Percentiles rank a stretch among this genome's conserved stretches.
Conservation (phyloP, 2,888 invertebrate species). For the Leptopterna dolabrata region DNA sequence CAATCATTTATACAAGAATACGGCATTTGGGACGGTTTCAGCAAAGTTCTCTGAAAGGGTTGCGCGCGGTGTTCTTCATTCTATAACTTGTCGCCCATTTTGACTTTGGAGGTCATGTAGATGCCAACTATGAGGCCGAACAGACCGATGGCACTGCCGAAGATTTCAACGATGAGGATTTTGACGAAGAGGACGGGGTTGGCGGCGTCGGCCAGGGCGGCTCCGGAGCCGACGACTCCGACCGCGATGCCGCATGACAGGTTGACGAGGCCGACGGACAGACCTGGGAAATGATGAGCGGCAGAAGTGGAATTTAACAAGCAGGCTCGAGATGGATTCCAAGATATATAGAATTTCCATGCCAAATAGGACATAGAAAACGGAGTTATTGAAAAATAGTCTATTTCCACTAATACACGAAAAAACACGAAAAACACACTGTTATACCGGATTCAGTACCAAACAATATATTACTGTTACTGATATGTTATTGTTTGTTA, state of each 20-base stretch:
- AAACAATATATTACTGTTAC: too few relatives aligned
- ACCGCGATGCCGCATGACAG: conserved; percentile 96
- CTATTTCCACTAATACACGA: too few relatives aligned
- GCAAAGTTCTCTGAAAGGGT: too few relatives aligned
- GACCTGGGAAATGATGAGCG: conserved; percentile 77
- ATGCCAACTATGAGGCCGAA: conserved; percentile 99
- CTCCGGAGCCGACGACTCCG: conserved; percentile 97
- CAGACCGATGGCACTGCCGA: conserved; percentile 98
- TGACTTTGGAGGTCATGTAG: conserved; percentile 87
- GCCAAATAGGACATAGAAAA: too few relatives aligned
- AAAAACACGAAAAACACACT: too few relatives aligned
- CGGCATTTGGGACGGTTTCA: too few relatives aligned
- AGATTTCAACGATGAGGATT: conserved; percentile 98
- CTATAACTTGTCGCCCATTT: conserved; percentile 66
- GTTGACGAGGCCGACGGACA: conserved; percentile 97
- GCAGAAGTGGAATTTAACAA: conserved; percentile 96
- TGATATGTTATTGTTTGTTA: too few relatives aligned
- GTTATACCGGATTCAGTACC: too few relatives aligned
- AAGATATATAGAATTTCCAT: too few relatives aligned
- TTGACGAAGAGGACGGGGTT: conserved; percentile 96
- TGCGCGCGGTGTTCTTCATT: neutral
- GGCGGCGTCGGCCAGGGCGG: conserved; percentile 97
- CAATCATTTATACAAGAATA: too few relatives aligned
- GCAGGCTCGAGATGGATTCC: conserved; percentile 89
- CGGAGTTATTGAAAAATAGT: too few relatives aligned